Conservation (phyloP, 1,140 invertebrate species). For the Stenopsyche tienmushanensis region DNA sequence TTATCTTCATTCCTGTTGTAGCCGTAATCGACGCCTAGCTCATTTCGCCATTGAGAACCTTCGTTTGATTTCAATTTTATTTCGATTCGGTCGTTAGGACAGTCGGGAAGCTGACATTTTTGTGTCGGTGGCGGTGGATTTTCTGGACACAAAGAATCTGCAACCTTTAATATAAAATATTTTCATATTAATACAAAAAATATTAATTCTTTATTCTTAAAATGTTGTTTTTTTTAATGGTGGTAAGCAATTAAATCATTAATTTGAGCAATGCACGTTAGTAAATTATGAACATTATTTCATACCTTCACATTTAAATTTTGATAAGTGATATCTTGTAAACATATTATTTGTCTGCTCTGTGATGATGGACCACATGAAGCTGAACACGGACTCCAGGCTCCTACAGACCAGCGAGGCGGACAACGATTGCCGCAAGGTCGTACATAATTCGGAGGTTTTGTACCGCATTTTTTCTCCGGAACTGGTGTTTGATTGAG, state of each 20-base stretch:
- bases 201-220: too few species aligned
- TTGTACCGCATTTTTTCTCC: conserved; percentile 33
- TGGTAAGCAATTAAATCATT: not conserved
- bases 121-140: conserved; percentile 24
- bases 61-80: conserved; percentile 19
- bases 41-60: not conserved
- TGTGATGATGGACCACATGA: conserved; percentile 49
- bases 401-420: conserved; percentile 50
- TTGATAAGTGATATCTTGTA: conserved; percentile 30
- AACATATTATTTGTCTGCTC: conserved; percentile 26
- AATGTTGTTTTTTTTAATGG: not conserved
- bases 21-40: not conserved
- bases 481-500: conserved; percentile 25
- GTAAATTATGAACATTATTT: too few species aligned
- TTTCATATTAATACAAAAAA: conserved; percentile 4
- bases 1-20: conserved; percentile 7
- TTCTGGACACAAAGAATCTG: conserved; percentile 30
- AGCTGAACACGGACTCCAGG: conserved; percentile 54
- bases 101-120: conserved; percentile 28
- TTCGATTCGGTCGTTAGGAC: conserved; percentile 15
- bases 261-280: conserved; percentile 1
- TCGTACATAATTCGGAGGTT: conserved; percentile 37
- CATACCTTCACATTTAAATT: conserved; percentile 33
- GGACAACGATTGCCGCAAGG: conserved; percentile 49
- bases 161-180: conserved; percentile 19